Percentiles rank a stretch among this genome's conserved stretches.
These are phyloP conservation scores for Netelia fuscicornis DNA, from an alignment of 2,888 invertebrate genomes.

Conservation along the genomic window DNA sequence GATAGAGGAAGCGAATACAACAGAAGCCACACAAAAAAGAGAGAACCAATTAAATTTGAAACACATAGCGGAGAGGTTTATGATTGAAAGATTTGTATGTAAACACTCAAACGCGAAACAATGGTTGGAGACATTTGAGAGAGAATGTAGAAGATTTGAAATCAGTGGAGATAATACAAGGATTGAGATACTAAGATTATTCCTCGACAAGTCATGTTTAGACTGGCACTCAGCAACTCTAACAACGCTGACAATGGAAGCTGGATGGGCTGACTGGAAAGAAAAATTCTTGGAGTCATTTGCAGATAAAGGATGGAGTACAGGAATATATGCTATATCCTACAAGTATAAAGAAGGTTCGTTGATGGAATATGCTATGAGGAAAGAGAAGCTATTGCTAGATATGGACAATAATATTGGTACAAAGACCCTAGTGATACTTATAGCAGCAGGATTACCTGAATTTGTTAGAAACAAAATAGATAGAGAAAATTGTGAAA, in stretches of 20 bases:
- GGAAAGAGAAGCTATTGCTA: conserved; percentile 70
- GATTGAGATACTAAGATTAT: conserved; percentile 70
- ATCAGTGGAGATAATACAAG: conserved; percentile 66
- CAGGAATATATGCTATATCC: conserved; percentile 65
- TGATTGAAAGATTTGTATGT: conserved; percentile 70
- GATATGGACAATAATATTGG: conserved; percentile 70
- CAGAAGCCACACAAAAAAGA: conserved; percentile 64
- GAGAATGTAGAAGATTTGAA: conserved; percentile 70
- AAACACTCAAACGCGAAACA: conserved; percentile 69
- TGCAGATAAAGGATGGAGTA: conserved; percentile 73
- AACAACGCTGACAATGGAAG: conserved; percentile 67
- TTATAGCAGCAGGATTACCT: conserved; percentile 71
- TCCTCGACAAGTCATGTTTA: conserved; percentile 68
- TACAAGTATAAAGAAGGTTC: conserved; percentile 73
- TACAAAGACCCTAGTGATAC: conserved; percentile 61
- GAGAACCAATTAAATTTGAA: conserved; percentile 65
- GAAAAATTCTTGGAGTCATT: conserved; percentile 71
- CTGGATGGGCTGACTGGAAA: conserved; percentile 73
- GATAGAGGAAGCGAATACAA: conserved; percentile 49
- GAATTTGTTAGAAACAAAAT: conserved; percentile 72
- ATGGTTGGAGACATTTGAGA: conserved; percentile 72
- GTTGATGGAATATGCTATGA: conserved; percentile 73
- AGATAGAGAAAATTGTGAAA: conserved; percentile 58
- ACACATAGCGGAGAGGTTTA: conserved; percentile 67
- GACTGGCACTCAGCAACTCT: conserved; percentile 71